Percentiles rank a stretch among this genome's conserved stretches.
Evolutionary conservation across 64 coral and sea anemone species (phyloP).

Genomic region (Catalaphyllia jardinei): DNA sequence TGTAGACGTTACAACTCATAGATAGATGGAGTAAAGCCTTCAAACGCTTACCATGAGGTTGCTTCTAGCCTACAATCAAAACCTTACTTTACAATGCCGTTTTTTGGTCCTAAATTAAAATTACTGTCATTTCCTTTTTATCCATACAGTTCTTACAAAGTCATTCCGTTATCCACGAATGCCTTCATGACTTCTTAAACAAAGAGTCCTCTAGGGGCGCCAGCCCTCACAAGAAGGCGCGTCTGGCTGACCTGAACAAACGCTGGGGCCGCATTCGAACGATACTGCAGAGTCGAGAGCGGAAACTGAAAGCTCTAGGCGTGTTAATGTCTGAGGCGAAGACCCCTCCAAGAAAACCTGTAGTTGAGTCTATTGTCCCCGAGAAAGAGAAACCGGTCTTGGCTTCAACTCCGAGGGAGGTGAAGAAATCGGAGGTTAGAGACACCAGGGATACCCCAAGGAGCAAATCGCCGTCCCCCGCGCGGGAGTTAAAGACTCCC

Average conservation of each 20-base stretch:
- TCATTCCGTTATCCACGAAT: conserved; percentile 74
- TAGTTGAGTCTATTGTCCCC: conserved; percentile 29
- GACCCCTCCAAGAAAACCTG: conserved; percentile 26
- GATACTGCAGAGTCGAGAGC: conserved; percentile 67
- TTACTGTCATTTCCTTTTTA: background rate
- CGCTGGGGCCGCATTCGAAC: conserved; percentile 77
- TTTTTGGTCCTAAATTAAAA: background rate
- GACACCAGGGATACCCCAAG: background rate
- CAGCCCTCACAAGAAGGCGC: conserved; percentile 70
- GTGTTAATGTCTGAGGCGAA: conserved; percentile 6
- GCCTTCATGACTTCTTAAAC: conserved; percentile 69
- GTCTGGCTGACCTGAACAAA: conserved; percentile 68
- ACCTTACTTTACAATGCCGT: background rate
- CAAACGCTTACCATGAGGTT: too few relatives aligned
- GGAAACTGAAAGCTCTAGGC: conserved; percentile 64
- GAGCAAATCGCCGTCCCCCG: conserved; percentile 37
- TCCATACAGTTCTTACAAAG: conserved; percentile 69
- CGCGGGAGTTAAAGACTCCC: conserved; percentile 46
- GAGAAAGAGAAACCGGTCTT: conserved; percentile 45
- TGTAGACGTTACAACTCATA: too few relatives aligned
- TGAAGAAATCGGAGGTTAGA: background rate
- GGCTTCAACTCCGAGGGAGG: conserved; percentile 35
- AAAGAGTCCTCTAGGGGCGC: conserved; percentile 56
- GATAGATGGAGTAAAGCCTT: too few relatives aligned
- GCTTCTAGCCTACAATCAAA: too few relatives aligned